Evolutionary conservation across 2,888 invertebrate genomes (phyloP).

Genomic region (Scaptomyza polygonia): DNA sequence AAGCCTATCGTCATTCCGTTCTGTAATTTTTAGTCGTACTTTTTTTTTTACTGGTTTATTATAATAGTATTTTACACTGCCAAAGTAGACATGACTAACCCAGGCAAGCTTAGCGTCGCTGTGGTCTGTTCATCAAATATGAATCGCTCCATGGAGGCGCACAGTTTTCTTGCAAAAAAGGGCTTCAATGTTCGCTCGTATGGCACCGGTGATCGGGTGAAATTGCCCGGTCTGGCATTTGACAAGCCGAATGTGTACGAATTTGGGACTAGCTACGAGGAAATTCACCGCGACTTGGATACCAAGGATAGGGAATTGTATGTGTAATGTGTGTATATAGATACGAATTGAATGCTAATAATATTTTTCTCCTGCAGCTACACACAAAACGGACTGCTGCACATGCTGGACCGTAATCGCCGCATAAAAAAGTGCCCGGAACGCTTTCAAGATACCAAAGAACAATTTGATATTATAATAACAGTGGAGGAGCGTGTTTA

Average conservation of each 20-base stretch:
- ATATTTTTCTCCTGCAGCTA: constrained; percentile 86
- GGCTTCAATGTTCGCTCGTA: constrained; percentile 97
- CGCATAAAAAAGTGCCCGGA: constrained; percentile 97
- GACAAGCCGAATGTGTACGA: constrained; percentile 98
- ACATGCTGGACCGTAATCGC: constrained; percentile 98
- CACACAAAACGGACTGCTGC: constrained; percentile 98
- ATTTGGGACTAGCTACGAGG: constrained; percentile 97
- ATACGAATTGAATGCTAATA: not conserved
- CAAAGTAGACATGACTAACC: constrained; percentile 77
- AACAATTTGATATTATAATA: constrained; percentile 97
- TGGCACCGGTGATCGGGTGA: constrained; percentile 97
- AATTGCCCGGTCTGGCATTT: constrained; percentile 96
- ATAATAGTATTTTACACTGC: constrained; percentile 55
- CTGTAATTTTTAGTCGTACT: constrained; percentile 17
- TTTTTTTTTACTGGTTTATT: constrained; percentile 23
- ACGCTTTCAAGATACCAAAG: constrained; percentile 94
- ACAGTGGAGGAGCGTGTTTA: constrained; percentile 99
- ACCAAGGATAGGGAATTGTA: constrained; percentile 96
- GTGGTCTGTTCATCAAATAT: constrained; percentile 99
- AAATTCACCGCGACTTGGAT: constrained; percentile 96
- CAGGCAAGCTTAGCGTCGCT: constrained; percentile 90
- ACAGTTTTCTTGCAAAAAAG: constrained; percentile 98
- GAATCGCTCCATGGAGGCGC: constrained; percentile 99
- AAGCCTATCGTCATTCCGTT: constrained; percentile 29
- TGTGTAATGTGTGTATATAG: constrained; percentile 39